Evolutionary conservation across 2,113 vertebrate genomes (phyloP), one percentile per base, ranked within the genome.

Genomic region (Phylloscopus trochilus): DNA sequence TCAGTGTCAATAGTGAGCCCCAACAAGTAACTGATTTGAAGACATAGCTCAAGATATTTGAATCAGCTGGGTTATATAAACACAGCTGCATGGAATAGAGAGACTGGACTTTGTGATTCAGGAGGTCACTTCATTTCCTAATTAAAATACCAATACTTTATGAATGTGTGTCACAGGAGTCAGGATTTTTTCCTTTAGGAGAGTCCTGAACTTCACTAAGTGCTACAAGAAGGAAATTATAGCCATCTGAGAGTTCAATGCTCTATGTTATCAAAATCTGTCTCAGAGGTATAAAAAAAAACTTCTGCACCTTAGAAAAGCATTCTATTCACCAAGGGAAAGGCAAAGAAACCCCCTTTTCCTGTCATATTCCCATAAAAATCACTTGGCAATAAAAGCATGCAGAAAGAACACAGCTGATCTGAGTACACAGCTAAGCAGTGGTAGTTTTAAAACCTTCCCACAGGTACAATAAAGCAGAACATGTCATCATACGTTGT

Each of bases 11-110:
- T 2, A 91, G 35, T 23, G 56, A 92, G 80, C 30, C 47, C 20
- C 39, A 59, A 21, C 14, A 86, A 95, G 60, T 52, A 89, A 74
- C 51, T 35, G 31, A 74, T 81, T 78, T 75, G 64, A 89, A 93
- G 76, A 87, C 13, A 30, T 49, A 89, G 35, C 52, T 93, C 66
- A 75, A 89, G 56, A 75, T 55, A 80, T 0, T 18, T 0, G 9
- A 87, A 87, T 67, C 47, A 93, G 52, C 20, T 81, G 49, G 41
- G 63, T 82, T 93, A 89, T n/a, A 89, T 35, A 94, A 92, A 94
- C 83, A 89, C 91, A 95, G 95, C 83, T 94, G 94, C 69, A 68
- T 53, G 35, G 44, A 87, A 90, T 3, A 51, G 31, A 93, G 46
- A 85, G 31, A 83, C 30, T 51, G 56, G 52, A 90, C 69, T 89